phyloP scores from a whole-genome alignment of 2,113 vertebrate species.

The Puntigrus tetrazona region DNA sequence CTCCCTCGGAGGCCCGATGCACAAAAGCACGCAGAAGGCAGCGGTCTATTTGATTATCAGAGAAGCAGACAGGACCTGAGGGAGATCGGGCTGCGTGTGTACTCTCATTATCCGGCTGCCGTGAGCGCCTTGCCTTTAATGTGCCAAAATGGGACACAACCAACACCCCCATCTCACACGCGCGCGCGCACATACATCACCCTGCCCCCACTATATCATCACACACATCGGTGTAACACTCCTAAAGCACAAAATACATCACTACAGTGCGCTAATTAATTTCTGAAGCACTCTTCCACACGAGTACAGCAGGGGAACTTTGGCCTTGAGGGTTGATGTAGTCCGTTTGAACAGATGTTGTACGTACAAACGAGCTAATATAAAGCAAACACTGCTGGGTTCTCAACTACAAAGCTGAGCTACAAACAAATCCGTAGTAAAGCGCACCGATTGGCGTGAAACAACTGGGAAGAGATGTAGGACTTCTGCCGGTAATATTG shows the following conservation, averaged over 20 bases:
- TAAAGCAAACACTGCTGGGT: not conserved
- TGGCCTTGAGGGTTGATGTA: conserved; percentile 9
- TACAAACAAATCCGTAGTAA: not conserved
- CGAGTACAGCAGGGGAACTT: not conserved
- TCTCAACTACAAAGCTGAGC: not conserved
- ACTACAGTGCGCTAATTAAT: not conserved
- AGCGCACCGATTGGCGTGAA: not conserved
- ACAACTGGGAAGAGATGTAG: not conserved
- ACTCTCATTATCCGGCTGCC: conserved; percentile 34
- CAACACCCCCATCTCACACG: conserved; percentile 1
- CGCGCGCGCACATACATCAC: not conserved
- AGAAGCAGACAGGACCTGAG: conserved; percentile 43
- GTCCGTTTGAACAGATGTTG: not conserved
- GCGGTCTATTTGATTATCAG: conserved; percentile 30
- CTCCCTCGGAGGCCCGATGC: not conserved
- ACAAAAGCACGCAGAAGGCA: conserved; percentile 32
- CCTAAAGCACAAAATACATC: not conserved
- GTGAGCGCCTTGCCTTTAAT: conserved; percentile 32
- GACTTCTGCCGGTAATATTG: not conserved
- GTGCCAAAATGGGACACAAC: conserved; percentile 25
- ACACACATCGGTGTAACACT: not conserved
- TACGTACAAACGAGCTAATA: not conserved
- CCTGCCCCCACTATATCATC: not conserved
- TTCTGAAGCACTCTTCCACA: not conserved
- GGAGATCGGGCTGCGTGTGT: conserved; percentile 2